phyloP scores from a whole-genome alignment of 2,113 vertebrate genomes.

The Seriola rivoliana region DNA sequence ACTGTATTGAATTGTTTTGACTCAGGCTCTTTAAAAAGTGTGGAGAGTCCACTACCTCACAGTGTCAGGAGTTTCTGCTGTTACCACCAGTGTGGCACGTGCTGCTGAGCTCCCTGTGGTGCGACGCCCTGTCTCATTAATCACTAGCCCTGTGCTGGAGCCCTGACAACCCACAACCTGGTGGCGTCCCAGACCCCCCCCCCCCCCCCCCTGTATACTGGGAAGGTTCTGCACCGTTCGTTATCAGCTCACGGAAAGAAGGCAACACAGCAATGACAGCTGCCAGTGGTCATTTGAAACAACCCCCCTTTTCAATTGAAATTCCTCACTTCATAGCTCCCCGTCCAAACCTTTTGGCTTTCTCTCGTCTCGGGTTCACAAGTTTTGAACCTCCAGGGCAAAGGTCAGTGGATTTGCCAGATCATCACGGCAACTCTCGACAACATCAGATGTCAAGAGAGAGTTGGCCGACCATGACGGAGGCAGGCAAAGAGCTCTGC shows the following conservation, averaged over 20 bases:
- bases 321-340: constrained; percentile 35
- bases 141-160: constrained; percentile 70
- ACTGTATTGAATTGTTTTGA: constrained; percentile 29
- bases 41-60: constrained; percentile 23
- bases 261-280: constrained; percentile 67
- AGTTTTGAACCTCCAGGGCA: constrained; percentile 81
- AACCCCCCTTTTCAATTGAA: constrained; percentile 32
- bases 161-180: constrained; percentile 80
- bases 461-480: constrained; percentile 73
- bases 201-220: constrained; percentile 52
- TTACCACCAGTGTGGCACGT: constrained; percentile 67
- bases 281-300: constrained; percentile 70
- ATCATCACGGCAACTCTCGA: constrained; percentile 78
- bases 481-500: constrained; percentile 34
- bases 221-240: constrained; percentile 56
- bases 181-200: constrained; percentile 68
- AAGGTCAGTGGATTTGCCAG: constrained; percentile 81
- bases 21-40: constrained; percentile 14
- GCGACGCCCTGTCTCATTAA: constrained; percentile 80
- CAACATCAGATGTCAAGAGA: constrained; percentile 79
- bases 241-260: constrained; percentile 64
- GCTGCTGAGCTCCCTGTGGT: constrained; percentile 63
- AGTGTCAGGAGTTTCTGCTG: constrained; percentile 51
- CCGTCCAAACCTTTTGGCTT: constrained; percentile 52
- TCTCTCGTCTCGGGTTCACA: constrained; percentile 65